A percentile compares a stretch with the other conserved stretches of the same genome.
These are phyloP conservation scores for Protomyctophum bolini DNA, from an alignment of 2,113 vertebrate genomes.

Conservation along the genomic window DNA sequence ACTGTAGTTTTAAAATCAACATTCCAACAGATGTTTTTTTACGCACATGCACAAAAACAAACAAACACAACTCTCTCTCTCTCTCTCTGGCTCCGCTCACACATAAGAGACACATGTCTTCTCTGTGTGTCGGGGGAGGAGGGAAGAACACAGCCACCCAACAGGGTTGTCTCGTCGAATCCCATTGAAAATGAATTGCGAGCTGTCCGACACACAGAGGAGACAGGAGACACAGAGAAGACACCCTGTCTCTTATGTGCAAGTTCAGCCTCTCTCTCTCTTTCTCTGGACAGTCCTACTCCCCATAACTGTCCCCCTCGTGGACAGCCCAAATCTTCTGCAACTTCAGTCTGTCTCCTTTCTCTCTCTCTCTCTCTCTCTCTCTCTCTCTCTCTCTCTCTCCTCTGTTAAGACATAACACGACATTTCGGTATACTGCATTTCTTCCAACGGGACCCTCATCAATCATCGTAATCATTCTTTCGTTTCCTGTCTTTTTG, in stretches of 20 bases:
- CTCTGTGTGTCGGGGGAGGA: too few species aligned
- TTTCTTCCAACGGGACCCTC: slow-evolving; percentile 15
- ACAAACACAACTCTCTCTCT: slow-evolving; percentile 74
- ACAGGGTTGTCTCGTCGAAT: too few species aligned
- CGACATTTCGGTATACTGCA: slow-evolving; percentile 56
- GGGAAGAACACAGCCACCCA: too few species aligned
- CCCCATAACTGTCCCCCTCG: too few species aligned
- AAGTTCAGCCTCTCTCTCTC: neutral
- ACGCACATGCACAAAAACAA: slow-evolving; percentile 91
- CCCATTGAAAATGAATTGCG: too few species aligned
- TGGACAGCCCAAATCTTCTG: neutral
- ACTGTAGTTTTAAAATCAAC: slow-evolving; percentile 87
- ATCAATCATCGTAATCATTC: slow-evolving; percentile 21
- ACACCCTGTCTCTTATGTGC: too few species aligned
- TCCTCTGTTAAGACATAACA: slow-evolving; percentile 56
- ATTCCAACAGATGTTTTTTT: slow-evolving; percentile 92
- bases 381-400: slow-evolving; percentile 10
- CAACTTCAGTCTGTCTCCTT: neutral
- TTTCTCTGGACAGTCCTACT: neutral
- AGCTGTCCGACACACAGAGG: too few species aligned
- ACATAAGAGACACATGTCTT: too few species aligned
- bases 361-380: neutral
- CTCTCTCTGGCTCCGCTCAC: slow-evolving; percentile 9
- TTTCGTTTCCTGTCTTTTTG: neutral
- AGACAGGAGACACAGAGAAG: too few species aligned